phyloP scores from a whole-genome alignment of 1,140 invertebrate genomes.

The Dryas iulia region DNA sequence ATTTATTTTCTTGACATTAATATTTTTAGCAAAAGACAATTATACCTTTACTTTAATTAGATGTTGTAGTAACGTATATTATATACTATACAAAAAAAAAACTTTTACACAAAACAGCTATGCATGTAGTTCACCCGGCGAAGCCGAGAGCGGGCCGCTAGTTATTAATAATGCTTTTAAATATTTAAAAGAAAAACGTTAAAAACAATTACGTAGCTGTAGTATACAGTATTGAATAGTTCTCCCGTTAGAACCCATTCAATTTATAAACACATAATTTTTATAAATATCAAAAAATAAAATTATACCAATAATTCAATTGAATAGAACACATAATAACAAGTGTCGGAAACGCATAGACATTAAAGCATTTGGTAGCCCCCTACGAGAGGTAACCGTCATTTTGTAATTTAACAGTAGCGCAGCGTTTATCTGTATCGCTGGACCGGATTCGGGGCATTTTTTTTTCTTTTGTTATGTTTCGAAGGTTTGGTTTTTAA shows the following conservation, averaged over 20 bases:
- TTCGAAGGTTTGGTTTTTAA: neutral
- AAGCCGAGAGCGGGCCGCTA: too few relatives aligned
- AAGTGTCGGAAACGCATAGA: slow-evolving; percentile 5
- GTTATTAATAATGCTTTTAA: too few relatives aligned
- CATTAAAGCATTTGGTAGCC: slow-evolving; percentile 21
- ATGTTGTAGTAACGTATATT: too few relatives aligned
- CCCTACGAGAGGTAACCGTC: slow-evolving; percentile 19
- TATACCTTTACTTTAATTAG: neutral
- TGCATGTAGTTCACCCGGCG: too few relatives aligned
- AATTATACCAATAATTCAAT: neutral
- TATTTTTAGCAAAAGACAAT: neutral
- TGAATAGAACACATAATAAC: neutral
- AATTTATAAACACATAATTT: too few relatives aligned
- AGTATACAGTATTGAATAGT: too few relatives aligned
- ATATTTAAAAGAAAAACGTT: too few relatives aligned
- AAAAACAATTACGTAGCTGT: too few relatives aligned
- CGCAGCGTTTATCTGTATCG: slow-evolving; percentile 47
- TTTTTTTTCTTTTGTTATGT: slow-evolving; percentile 1
- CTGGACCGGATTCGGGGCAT: slow-evolving; percentile 25
- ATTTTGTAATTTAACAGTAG: slow-evolving; percentile 57
- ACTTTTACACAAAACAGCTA: too few relatives aligned
- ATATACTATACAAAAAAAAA: too few relatives aligned
- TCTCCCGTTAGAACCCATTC: too few relatives aligned
- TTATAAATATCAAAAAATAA: neutral
- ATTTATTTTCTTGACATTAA: neutral